Evolutionary conservation across 2,113 vertebrate species (phyloP), one percentile per base, ranked within the genome.

Genomic region (Oophaga pumilio): DNA sequence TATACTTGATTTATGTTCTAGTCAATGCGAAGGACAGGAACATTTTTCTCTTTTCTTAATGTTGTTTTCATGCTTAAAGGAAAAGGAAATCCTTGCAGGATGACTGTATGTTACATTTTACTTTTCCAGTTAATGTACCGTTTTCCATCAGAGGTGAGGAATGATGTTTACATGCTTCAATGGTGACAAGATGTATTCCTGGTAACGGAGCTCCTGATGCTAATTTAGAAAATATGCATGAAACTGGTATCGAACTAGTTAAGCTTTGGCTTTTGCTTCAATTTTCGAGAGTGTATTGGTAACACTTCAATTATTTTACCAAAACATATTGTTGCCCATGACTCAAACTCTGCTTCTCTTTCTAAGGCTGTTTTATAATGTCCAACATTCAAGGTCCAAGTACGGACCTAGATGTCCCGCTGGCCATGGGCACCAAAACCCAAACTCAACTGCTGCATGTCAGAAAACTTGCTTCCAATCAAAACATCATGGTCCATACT

Each of bases 41-140:
- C 69, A 85, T 85, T 85, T 85, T 60, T 85, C 83, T 85, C 28
- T 76, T 76, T 85, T 76, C n/a, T 62, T 74, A 74, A 76, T 85
- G 83, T 49, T 85, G 52, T 74, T 76, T 84, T 84, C 68, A 76
- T 71, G 66, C 68, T 28, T 85, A 56, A 76, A 85, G 53, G 76
- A 49, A 76, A 60, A 76, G 71, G 69, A 59, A 76, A 56, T 60
- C 18, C 28, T 59, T 59, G n/a, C 69, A n/a, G 69, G 24, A 84
- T 0, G 14, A 71, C 52, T 60, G 53, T 85, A n/a, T 57, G 50
- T 84, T 49, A 66, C 28, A 14, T 83, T 69, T 52, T 69, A 15
- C 60, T 49, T 33, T 18, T 56, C 10, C 10, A 28, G 50, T 84
- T 74, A 85, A 74, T 85, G 69, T 85, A 57, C 52, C 69, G 11